phyloP scores from a whole-genome alignment of 2,113 vertebrate species.

The Nyctereutes procyonoides region DNA sequence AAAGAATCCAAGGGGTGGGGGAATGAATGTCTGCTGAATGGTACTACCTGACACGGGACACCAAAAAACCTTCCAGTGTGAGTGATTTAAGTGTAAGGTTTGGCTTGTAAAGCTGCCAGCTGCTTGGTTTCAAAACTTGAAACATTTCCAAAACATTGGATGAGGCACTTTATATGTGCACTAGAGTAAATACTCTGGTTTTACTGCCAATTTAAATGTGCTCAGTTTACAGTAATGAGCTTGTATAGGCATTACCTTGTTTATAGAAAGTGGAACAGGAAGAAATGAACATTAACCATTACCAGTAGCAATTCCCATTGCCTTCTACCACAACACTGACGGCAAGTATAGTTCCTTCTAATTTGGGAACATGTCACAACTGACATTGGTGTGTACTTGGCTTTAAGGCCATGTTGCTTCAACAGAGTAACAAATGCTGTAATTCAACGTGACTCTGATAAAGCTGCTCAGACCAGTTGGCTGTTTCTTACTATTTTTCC shows the following conservation, averaged over 20 bases:
- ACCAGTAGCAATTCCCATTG: constrained; percentile 89
- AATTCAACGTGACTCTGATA: background rate
- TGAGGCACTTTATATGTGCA: constrained; percentile 93
- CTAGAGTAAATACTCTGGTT: constrained; percentile 93
- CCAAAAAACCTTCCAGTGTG: constrained; percentile 88
- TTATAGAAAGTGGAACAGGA: constrained; percentile 90
- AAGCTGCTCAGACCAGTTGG: background rate
- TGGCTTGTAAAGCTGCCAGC: constrained; percentile 91
- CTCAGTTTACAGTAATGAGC: constrained; percentile 96
- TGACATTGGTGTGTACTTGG: constrained; percentile 58
- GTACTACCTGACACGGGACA: constrained; percentile 94
- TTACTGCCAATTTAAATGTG: constrained; percentile 97
- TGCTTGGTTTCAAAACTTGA: constrained; percentile 92
- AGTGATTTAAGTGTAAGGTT: constrained; percentile 91
- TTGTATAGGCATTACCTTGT: constrained; percentile 91
- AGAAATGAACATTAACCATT: constrained; percentile 89
- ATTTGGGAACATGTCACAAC: constrained; percentile 62
- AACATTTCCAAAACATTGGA: constrained; percentile 90
- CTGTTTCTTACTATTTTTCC: constrained; percentile 49
- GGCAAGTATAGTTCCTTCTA: constrained; percentile 80
- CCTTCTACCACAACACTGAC: constrained; percentile 75
- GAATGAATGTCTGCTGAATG: constrained; percentile 88
- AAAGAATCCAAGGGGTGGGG: constrained; percentile 85
- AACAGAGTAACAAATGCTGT: constrained; percentile 38
- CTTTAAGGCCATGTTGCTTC: constrained; percentile 41